Evolutionary conservation across 2,113 vertebrate genomes (phyloP).

Genomic region (Pipra filicauda): DNA sequence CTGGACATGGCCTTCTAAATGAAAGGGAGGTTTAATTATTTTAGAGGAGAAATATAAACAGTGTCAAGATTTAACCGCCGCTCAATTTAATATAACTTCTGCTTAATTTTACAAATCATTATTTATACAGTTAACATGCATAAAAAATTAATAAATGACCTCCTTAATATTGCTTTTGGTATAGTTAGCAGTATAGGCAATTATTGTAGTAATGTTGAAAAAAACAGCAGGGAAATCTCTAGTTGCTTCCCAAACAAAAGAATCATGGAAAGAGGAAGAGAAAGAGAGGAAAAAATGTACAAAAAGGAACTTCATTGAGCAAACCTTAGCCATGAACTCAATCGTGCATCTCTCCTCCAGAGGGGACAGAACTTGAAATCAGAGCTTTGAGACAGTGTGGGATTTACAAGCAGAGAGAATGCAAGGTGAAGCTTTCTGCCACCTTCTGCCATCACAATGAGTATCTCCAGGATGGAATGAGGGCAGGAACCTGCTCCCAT

Average conservation of each 20-base stretch:
- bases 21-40: slow-evolving; percentile 47
- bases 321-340: neutral
- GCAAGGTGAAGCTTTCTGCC: neutral
- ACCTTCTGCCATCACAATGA: neutral
- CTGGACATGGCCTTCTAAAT: neutral
- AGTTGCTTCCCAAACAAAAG: slow-evolving; percentile 12
- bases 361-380: neutral
- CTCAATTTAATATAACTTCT: slow-evolving; percentile 52
- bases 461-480: neutral
- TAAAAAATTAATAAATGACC: slow-evolving; percentile 54
- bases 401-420: neutral
- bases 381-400: neutral
- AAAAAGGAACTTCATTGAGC: neutral
- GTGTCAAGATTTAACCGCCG: slow-evolving; percentile 45
- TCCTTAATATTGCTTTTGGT: slow-evolving; percentile 8
- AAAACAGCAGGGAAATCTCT: slow-evolving; percentile 39
- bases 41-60: slow-evolving; percentile 44
- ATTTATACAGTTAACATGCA: slow-evolving; percentile 50
- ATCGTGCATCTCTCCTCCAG: neutral
- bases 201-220: neutral
- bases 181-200: neutral
- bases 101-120: slow-evolving; percentile 58
- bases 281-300: neutral
- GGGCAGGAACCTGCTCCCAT: neutral
- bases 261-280: neutral